Base-by-base conservation (phyloP, 2,113 vertebrate species). In the Anolis carolinensis region DNA sequence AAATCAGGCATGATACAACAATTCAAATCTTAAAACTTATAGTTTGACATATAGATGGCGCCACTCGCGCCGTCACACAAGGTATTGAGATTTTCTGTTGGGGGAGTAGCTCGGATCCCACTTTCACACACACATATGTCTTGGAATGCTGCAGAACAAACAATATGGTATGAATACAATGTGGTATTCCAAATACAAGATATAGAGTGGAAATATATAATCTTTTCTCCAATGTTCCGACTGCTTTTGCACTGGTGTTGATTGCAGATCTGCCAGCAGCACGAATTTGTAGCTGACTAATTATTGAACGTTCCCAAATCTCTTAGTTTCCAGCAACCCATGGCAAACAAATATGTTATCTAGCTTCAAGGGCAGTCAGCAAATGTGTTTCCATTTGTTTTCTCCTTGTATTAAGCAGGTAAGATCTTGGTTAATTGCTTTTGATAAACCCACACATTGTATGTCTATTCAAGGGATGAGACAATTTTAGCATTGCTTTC, bases 401-500 rank as follows among this genome's bases (percentile, higher is more conserved):
- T 13, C 25, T 8, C 52, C 27, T 9, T 7, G 70, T 74, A 80
- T 84, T 82, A 82, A 90, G 70, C 65, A 13, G 21, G 34, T 65
- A 52, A 77, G 44, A 44, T 86, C 91, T 91, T 59, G 71, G 36
- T 27, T 52, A 84, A 87, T 81, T 81, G 48, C 27, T 89, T 73
- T 71, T 84, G 89, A 92, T 88, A 88, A 90, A 91, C 85, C 59
- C 27, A 34, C 68, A 75, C 55, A 65, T 81, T 85, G 85, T 88
- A 78, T 92, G 70, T 83, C 7, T 87, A 83, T 62, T 62, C 71
- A 87, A 81, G 50, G 80, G 81, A 87, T 79, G 84, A 90, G 72
- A 16, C 85, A 87, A 93, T 25, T 30, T 65, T 87, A 89, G 93
- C 81, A 50, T 34, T 90, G 14, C n/a, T 90, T 85, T 94, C 55